A percentile compares a stretch with the other conserved stretches of the same genome.
phyloP scores from a whole-genome alignment of 2,888 invertebrate genomes.

The Didymodactylos carnosus region DNA sequence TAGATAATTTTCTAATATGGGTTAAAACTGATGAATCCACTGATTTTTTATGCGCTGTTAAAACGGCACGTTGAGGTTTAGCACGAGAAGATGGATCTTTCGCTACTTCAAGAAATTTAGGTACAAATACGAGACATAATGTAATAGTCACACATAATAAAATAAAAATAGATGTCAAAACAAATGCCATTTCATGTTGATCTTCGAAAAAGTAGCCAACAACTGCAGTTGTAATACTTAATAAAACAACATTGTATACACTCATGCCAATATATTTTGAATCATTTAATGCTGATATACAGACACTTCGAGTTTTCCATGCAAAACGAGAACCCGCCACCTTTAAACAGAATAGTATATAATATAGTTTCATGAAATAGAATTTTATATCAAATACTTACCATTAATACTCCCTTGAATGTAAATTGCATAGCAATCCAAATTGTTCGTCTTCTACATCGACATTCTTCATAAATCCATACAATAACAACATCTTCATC shows the following conservation, averaged over 20 bases:
- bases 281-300: slow-evolving; percentile 91
- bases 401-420: slow-evolving; percentile 11
- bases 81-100: background rate
- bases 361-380: background rate
- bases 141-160: slow-evolving; percentile 96
- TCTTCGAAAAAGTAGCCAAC: slow-evolving; percentile 82
- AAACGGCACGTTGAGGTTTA: background rate
- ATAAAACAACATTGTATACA: slow-evolving; percentile 93
- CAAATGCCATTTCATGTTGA: slow-evolving; percentile 83
- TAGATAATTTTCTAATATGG: background rate
- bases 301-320: slow-evolving; percentile 95
- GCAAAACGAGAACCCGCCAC: slow-evolving; percentile 94
- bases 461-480: slow-evolving; percentile 86
- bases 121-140: slow-evolving; percentile 84
- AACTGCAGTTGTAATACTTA: slow-evolving; percentile 89
- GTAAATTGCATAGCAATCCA: slow-evolving; percentile 4
- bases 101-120: slow-evolving; percentile 48
- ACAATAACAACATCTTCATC: slow-evolving; percentile 61
- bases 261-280: slow-evolving; percentile 93
- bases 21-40: no score
- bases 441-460: slow-evolving; percentile 66
- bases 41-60: background rate
- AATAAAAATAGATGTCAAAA: slow-evolving; percentile 86
- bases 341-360: slow-evolving; percentile 39
- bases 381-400: background rate